Percentiles rank a stretch among this genome's conserved stretches.
phyloP scores from a whole-genome alignment of 2,888 invertebrate genomes.

The Tridacna crocea region DNA sequence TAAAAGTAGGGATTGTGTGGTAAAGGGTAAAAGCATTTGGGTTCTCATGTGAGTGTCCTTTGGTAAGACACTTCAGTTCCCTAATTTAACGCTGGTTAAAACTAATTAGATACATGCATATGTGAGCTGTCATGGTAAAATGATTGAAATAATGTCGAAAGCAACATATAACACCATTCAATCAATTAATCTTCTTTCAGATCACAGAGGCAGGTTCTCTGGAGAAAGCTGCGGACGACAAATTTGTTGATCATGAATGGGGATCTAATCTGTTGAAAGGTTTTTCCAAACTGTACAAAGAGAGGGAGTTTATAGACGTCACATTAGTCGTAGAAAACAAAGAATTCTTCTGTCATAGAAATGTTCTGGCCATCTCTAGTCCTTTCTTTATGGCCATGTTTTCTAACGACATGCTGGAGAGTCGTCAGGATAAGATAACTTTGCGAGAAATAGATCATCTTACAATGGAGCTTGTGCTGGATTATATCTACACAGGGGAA shows the following conservation, averaged over 20 bases:
- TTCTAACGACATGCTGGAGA: constrained; percentile 78
- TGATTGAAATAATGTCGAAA: no score
- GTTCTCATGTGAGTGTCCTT: no score
- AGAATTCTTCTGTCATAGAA: constrained; percentile 81
- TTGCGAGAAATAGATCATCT: constrained; percentile 78
- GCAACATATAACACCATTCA: no score
- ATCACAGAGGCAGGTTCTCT: constrained; percentile 71
- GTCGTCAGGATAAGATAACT: constrained; percentile 76
- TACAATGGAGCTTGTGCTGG: constrained; percentile 79
- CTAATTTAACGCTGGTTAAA: no score
- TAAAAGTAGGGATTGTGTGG: no score
- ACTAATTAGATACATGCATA: no score
- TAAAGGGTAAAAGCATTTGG: no score
- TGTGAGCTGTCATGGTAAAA: no score
- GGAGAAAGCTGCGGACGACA: constrained; percentile 64
- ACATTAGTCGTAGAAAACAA: constrained; percentile 72
- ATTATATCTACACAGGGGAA: constrained; percentile 82
- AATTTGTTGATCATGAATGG: constrained; percentile 74
- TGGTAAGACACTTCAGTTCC: no score
- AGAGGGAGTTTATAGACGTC: constrained; percentile 81
- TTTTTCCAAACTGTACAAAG: constrained; percentile 79
- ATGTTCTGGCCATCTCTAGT: constrained; percentile 81
- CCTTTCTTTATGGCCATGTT: constrained; percentile 83
- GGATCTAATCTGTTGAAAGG: constrained; percentile 73
- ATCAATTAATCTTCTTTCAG: constrained; percentile 62